Evolutionary conservation across 2,797 vertebrate genomes (phyloP), one percentile per base, ranked within the genome.

Genomic region (Chiroxiphia lanceolata): DNA sequence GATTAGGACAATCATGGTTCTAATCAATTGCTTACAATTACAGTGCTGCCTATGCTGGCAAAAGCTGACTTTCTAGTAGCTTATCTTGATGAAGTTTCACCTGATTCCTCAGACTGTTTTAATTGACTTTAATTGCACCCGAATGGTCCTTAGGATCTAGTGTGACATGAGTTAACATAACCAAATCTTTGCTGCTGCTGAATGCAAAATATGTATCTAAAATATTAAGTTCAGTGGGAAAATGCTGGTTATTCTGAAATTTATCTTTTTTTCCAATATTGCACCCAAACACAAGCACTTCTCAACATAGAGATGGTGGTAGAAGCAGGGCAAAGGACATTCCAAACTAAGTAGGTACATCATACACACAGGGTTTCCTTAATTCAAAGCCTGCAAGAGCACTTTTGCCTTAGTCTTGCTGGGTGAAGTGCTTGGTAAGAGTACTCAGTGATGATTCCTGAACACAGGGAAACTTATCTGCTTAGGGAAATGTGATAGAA

Each of bases 11-110:
- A 92, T 70, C 86, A 38, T 6, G 11, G 77, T 70, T 90, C 72
- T 70, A 93, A 95, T 95, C 92, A 92, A 77, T 88, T 82, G 80
- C 85, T 94, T 76, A 60, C 68, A 92, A 91, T 79, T 87, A 90
- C 1, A 81, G 48, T 6, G 4, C 80, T 90, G 78, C 42, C 60
- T 77, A 26, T 6, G 3, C 60, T 69, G 29, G 57, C 42, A 91
- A 88, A 95, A 90, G 23, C 47, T 86, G 70, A 36, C 34, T 94
- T 94, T 91, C 68, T 71, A 36, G 48, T 29, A 84, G 79, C 59
- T 94, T 92, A 90, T 76, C 83, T 89, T 93, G 72, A 96, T 88
- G 61, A 88, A 93, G 47, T 90, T 88, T 67, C 47, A 31, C n/a
- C 50, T 7, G 14, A 83, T 63, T 86, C 33, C 34, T 87, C 74